Evolutionary conservation across 30 jellyfish, hydroid and myxozoan genomes (phyloP).

Genomic region (Mastigias papua): DNA sequence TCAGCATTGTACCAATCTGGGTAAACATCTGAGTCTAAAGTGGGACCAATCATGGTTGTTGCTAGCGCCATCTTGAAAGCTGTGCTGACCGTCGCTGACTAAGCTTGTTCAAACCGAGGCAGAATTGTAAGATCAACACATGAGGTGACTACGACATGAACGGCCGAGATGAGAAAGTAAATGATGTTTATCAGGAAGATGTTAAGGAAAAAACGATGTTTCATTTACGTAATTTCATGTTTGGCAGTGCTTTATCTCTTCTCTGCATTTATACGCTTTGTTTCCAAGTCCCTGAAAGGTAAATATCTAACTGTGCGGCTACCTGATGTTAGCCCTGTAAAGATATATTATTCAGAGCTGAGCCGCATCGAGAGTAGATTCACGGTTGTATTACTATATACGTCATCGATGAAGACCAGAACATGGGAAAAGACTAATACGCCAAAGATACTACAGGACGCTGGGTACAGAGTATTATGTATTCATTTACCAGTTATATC

Average conservation of each 20-base stretch:
- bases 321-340: not conserved
- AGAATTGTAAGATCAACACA: not conserved
- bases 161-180: not conserved
- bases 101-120: not conserved
- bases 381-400: conserved; percentile 61
- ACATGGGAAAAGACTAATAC: conserved; percentile 74
- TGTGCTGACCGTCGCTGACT: not conserved
- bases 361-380: not conserved
- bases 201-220: not conserved
- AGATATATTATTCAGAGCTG: conserved; percentile 4
- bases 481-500: conserved; percentile 41
- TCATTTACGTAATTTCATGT: not conserved
- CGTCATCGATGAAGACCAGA: conserved; percentile 3
- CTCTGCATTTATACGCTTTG: not conserved
- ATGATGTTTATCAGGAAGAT: not conserved
- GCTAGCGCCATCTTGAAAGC: conserved; percentile 55
- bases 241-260: not conserved
- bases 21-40: conserved; percentile 71
- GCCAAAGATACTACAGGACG: conserved; percentile 33
- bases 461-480: conserved; percentile 60
- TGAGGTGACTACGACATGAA: not conserved
- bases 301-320: conserved; percentile 8
- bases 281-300: not conserved
- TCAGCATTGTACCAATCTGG: conserved; percentile 96
- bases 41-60: not conserved